A percentile compares a stretch with the other conserved stretches of the same genome.
phyloP scores from a whole-genome alignment of 2,113 vertebrate genomes.

The Smithornis capensis region DNA sequence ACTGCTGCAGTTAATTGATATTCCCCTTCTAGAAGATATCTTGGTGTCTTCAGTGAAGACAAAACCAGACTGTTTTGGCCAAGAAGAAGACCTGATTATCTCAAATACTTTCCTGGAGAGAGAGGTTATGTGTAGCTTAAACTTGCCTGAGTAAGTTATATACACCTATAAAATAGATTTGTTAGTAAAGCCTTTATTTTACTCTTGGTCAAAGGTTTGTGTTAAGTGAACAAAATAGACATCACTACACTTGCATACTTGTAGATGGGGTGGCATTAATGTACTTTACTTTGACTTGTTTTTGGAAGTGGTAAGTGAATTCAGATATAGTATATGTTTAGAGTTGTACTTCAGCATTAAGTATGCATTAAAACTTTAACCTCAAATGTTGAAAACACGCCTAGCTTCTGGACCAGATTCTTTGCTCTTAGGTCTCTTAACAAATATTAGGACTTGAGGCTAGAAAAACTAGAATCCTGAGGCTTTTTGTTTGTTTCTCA shows the following conservation, averaged over 20 bases:
- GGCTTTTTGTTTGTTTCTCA: neutral
- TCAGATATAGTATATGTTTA: neutral
- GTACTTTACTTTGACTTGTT: neutral
- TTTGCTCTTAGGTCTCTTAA: neutral
- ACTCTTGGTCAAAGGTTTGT: neutral
- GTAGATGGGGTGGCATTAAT: neutral
- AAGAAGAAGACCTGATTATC: slow-evolving; percentile 81
- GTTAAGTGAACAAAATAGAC: neutral
- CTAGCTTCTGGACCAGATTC: neutral
- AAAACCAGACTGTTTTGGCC: slow-evolving; percentile 48
- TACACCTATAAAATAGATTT: neutral
- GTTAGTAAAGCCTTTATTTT: neutral
- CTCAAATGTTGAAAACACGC: neutral
- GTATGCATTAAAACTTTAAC: neutral
- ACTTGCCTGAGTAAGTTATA: slow-evolving; percentile 76
- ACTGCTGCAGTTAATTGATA: slow-evolving; percentile 82
- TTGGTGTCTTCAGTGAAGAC: slow-evolving; percentile 75
- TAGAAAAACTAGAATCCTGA: neutral
- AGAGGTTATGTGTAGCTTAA: slow-evolving; percentile 74
- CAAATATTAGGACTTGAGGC: neutral
- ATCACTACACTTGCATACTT: neutral
- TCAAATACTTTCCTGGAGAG: slow-evolving; percentile 86
- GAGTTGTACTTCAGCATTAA: neutral
- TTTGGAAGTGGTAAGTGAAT: neutral
- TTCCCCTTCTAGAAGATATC: slow-evolving; percentile 82